Evolutionary conservation across 2,888 invertebrate genomes (phyloP).

Genomic region (Euproctis similis): DNA sequence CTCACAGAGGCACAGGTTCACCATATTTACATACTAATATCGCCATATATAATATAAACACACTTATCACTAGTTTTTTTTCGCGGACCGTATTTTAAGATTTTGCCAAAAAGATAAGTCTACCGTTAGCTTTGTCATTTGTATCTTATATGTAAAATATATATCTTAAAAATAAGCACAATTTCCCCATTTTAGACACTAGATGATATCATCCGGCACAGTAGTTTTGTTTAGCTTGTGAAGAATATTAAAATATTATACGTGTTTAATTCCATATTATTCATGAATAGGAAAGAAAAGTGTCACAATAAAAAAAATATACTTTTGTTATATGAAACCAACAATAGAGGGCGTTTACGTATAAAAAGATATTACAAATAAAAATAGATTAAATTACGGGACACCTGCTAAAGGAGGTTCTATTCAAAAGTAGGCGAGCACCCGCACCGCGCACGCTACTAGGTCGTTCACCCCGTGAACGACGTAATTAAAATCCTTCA

Average conservation of each 20-base stretch:
- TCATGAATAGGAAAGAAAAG: slow-evolving; percentile 1
- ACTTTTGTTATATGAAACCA: slow-evolving; percentile 7
- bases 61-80: slow-evolving; percentile 20
- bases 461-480: slow-evolving; percentile 57
- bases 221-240: slow-evolving; percentile 6
- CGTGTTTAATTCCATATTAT: neutral
- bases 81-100: slow-evolving; percentile 17
- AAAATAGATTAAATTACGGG: slow-evolving; percentile 25
- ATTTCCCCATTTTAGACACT: slow-evolving; percentile 1
- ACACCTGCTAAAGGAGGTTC: slow-evolving; percentile 44
- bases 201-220: slow-evolving; percentile 10
- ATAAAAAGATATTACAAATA: slow-evolving; percentile 8
- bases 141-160: no score
- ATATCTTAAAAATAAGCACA: neutral
- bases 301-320: slow-evolving; percentile 5
- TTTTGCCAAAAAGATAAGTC: slow-evolving; percentile 21
- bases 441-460: slow-evolving; percentile 31
- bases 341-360: slow-evolving; percentile 9
- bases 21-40: slow-evolving; percentile 39
- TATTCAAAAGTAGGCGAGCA: slow-evolving; percentile 48
- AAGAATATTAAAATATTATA: no score
- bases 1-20: slow-evolving; percentile 25
- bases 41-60: slow-evolving; percentile 30
- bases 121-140: slow-evolving; percentile 22
- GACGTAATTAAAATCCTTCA: slow-evolving; percentile 75